Evolutionary conservation across 1,140 invertebrate species (phyloP).

Genomic region (Vollenhovia emeryi): DNA sequence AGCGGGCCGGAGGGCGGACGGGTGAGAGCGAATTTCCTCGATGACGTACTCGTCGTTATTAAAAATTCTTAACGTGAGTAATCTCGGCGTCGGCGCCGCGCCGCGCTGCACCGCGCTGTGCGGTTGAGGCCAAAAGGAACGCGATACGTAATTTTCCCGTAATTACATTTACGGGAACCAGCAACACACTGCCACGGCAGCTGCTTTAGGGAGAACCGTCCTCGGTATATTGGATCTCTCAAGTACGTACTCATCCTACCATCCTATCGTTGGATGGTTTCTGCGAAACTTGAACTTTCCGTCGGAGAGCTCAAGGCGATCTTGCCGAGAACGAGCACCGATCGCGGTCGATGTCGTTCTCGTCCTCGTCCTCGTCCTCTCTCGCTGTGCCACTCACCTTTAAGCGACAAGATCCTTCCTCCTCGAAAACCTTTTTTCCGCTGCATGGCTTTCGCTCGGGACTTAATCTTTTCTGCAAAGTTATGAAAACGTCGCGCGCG

Average conservation of each 20-base stretch:
- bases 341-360: slow-evolving; percentile 38
- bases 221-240: slow-evolving; percentile 57
- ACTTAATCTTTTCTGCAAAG: slow-evolving; percentile 45
- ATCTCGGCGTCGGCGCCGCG: slow-evolving; percentile 1
- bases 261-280: slow-evolving; percentile 34
- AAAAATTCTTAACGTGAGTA: slow-evolving; percentile 52
- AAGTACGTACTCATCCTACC: slow-evolving; percentile 30
- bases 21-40: neutral
- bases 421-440: slow-evolving; percentile 27
- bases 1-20: neutral
- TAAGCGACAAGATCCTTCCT: slow-evolving; percentile 18
- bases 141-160: slow-evolving; percentile 59
- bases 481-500: slow-evolving; percentile 25
- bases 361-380: neutral
- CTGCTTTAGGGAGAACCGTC: neutral
- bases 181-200: slow-evolving; percentile 15
- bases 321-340: slow-evolving; percentile 23
- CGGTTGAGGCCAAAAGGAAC: slow-evolving; percentile 16
- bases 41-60: slow-evolving; percentile 48
- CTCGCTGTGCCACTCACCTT: neutral
- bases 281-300: slow-evolving; percentile 45
- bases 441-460: slow-evolving; percentile 3
- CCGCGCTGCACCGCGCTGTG: neutral
- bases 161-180: slow-evolving; percentile 66
- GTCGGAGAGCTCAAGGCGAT: slow-evolving; percentile 28